These are phyloP conservation scores for Trimorus sp. DNA, from an alignment of 2,888 invertebrate species.

Conservation along the genomic window DNA sequence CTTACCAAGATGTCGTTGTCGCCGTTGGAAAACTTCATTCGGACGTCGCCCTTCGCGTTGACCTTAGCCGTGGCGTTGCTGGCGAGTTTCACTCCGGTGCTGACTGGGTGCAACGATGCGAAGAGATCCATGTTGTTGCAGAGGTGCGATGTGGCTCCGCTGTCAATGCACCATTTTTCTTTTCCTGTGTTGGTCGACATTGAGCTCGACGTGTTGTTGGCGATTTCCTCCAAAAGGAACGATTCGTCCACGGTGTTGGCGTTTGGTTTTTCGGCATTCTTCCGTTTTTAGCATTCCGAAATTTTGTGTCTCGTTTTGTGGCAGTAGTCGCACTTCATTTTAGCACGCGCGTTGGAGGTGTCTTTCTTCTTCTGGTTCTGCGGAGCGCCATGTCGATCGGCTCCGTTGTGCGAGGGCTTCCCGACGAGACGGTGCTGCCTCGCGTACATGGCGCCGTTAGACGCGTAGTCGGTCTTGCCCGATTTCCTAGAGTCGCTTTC, in stretches of 20 bases:
- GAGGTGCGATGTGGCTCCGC: slow-evolving; percentile 5
- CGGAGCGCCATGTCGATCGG: not conserved
- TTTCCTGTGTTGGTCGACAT: not conserved
- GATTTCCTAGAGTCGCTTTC: slow-evolving; percentile 3
- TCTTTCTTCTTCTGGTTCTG: not conserved
- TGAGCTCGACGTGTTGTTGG: not conserved
- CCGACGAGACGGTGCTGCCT: not conserved
- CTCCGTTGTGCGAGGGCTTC: not conserved
- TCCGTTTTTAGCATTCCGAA: not conserved
- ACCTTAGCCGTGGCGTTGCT: not conserved
- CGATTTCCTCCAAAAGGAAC: not conserved
- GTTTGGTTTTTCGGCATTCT: not conserved
- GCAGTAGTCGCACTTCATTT: slow-evolving; percentile 5
- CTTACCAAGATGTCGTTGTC: slow-evolving; percentile 1
- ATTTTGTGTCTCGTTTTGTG: not conserved
- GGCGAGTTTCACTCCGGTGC: not conserved
- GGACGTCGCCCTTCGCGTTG: not conserved
- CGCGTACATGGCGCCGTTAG: slow-evolving; percentile 4
- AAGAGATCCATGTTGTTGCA: slow-evolving; percentile 2
- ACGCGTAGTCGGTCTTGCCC: not conserved
- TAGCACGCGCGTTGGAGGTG: not conserved
- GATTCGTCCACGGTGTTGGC: not conserved
- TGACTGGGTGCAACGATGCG: not conserved
- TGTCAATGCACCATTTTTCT: slow-evolving; percentile 15
- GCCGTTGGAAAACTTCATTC: not conserved